A percentile compares a stretch with the other conserved stretches of the same genome.
These are phyloP conservation scores for Bombus terrestris DNA, from an alignment of 1,140 invertebrate genomes.

Conservation along the genomic window DNA sequence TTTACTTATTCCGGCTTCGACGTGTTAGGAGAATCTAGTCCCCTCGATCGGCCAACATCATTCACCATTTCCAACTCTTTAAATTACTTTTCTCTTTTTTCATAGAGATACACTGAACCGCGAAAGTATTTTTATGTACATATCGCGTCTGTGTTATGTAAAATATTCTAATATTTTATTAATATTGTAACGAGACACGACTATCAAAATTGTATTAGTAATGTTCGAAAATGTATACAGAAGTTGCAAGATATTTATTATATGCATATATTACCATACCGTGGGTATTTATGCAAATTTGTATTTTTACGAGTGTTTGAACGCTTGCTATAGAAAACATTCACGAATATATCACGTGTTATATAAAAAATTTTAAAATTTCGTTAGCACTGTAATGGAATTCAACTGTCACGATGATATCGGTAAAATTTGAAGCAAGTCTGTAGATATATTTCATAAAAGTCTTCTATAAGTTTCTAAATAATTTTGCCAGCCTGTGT, in stretches of 20 bases:
- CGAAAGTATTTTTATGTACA: background rate
- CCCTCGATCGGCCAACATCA: too few species aligned
- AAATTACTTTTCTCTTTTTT: background rate
- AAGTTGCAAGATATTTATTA: background rate
- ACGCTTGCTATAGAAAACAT: background rate
- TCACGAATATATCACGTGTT: background rate
- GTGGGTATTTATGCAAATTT: background rate
- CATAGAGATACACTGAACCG: background rate
- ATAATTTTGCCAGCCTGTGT: too few species aligned
- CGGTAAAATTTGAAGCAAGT: too few species aligned
- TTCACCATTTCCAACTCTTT: background rate
- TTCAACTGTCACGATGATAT: background rate
- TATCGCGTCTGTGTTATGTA: background rate
- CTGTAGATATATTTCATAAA: too few species aligned
- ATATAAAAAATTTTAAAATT: background rate
- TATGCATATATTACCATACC: background rate
- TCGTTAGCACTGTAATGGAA: background rate
- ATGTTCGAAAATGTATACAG: background rate
- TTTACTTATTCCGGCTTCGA: constrained; percentile 30
- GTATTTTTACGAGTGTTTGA: background rate
- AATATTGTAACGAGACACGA: background rate
- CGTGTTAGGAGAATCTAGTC: background rate
- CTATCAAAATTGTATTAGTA: background rate
- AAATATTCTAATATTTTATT: background rate
- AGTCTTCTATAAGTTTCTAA: too few species aligned